Evolutionary conservation across 2,797 vertebrate genomes (phyloP).

Genomic region (Hippopotamyrus pictus): DNA sequence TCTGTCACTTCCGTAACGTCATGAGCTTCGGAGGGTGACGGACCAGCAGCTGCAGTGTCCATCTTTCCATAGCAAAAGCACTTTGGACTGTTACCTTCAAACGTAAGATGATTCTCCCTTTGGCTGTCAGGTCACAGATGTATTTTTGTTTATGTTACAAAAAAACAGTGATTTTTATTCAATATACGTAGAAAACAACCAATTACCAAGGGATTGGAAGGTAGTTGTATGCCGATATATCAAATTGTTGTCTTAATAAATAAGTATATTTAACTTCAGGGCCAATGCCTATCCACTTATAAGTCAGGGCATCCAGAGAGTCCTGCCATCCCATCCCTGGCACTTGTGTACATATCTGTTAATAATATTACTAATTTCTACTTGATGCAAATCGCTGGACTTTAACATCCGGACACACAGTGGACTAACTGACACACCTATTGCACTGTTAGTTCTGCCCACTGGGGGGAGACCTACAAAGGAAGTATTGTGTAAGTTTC

Average conservation of each 20-base stretch:
- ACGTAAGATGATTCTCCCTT: background rate
- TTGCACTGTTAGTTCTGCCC: background rate
- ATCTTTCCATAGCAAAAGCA: background rate
- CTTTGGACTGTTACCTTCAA: slow-evolving; percentile 3
- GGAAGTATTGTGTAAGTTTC: background rate
- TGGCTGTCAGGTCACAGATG: background rate
- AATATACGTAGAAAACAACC: background rate
- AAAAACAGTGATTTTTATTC: background rate
- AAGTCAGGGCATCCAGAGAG: background rate
- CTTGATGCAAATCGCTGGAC: background rate
- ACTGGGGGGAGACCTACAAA: background rate
- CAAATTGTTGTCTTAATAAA: slow-evolving; percentile 46
- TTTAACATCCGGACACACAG: background rate
- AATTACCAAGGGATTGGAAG: background rate
- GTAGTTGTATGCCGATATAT: slow-evolving; percentile 29
- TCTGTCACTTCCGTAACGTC: background rate
- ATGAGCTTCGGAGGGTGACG: background rate
- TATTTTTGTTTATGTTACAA: background rate
- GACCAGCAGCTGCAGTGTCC: background rate
- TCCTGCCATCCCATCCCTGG: background rate
- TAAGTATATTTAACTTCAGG: slow-evolving; percentile 16
- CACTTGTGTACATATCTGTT: background rate
- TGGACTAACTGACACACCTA: background rate
- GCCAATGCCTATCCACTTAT: background rate
- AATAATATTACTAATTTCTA: background rate